phyloP scores from a whole-genome alignment of 2,797 vertebrate genomes.

The Atherinosoma microstoma region DNA sequence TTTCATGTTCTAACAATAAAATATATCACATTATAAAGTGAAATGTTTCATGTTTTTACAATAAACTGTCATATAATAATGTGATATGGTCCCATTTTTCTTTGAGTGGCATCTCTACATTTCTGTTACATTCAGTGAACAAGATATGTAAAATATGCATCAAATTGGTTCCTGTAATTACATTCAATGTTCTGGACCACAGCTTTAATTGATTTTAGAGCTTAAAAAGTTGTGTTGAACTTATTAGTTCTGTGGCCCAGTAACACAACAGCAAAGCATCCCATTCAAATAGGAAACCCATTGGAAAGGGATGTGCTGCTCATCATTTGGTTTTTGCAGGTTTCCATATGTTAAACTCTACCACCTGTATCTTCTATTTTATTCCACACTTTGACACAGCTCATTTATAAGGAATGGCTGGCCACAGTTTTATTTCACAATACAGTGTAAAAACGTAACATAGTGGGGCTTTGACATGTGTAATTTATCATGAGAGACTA shows the following conservation, averaged over 20 bases:
- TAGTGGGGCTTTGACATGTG: not conserved
- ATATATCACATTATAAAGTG: too few species aligned
- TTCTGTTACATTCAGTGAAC: too few species aligned
- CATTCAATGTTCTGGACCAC: too few species aligned
- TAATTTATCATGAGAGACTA: not conserved
- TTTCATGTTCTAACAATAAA: too few species aligned
- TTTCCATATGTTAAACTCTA: slow-evolving; percentile 12
- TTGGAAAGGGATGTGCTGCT: not conserved
- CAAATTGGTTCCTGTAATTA: too few species aligned
- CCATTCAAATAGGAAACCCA: not conserved
- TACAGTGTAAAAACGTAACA: not conserved
- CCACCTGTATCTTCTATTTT: not conserved
- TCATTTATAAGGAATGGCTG: not conserved
- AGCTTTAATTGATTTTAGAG: too few species aligned
- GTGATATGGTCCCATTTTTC: too few species aligned
- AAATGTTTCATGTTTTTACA: too few species aligned
- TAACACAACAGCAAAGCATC: too few species aligned
- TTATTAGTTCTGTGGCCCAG: not conserved
- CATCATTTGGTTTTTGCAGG: not conserved
- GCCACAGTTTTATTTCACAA: not conserved
- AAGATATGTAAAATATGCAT: too few species aligned
- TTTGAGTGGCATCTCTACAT: too few species aligned
- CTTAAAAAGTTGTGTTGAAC: not conserved
- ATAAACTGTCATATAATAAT: too few species aligned
- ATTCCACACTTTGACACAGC: not conserved